A percentile compares a stretch with the other conserved stretches of the same genome.
Evolutionary conservation across 2,888 invertebrate species (phyloP).

Genomic region (Stenotaenia linearis): DNA sequence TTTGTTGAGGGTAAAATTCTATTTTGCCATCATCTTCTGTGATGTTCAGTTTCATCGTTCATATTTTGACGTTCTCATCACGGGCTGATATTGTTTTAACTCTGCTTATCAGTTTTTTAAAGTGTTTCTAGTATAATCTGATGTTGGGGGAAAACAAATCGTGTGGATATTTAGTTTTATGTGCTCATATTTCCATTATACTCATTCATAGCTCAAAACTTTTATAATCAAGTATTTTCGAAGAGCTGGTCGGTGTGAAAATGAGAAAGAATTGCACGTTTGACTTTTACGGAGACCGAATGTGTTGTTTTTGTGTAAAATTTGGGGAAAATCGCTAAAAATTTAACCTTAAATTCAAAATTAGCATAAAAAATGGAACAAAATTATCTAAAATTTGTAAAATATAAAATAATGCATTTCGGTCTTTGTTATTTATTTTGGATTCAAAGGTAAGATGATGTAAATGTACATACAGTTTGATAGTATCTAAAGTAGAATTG

Average conservation of each 20-base stretch:
- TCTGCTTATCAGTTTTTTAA: no score
- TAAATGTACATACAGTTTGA: no score
- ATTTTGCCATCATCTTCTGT: constrained; percentile 21
- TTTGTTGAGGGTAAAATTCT: neutral
- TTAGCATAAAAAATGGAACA: no score
- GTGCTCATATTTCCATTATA: constrained; percentile 1
- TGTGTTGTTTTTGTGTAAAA: no score
- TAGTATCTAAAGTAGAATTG: neutral
- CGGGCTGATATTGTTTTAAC: no score
- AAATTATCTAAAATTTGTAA: no score
- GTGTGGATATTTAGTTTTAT: neutral
- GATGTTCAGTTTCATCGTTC: constrained; percentile 12
- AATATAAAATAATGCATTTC: no score
- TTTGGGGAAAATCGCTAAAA: no score
- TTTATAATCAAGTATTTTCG: neutral
- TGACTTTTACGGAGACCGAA: no score
- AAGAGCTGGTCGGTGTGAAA: neutral
- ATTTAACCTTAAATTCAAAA: no score
- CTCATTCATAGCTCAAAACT: constrained; percentile 17
- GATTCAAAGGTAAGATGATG: no score
- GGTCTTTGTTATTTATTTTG: no score
- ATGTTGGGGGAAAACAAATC: neutral
- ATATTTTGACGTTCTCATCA: neutral
- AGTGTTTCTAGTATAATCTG: neutral
- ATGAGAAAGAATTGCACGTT: neutral